These are phyloP conservation scores for Acanthosepion lycidas DNA, from an alignment of 2,888 invertebrate genomes.

Conservation along the genomic window DNA sequence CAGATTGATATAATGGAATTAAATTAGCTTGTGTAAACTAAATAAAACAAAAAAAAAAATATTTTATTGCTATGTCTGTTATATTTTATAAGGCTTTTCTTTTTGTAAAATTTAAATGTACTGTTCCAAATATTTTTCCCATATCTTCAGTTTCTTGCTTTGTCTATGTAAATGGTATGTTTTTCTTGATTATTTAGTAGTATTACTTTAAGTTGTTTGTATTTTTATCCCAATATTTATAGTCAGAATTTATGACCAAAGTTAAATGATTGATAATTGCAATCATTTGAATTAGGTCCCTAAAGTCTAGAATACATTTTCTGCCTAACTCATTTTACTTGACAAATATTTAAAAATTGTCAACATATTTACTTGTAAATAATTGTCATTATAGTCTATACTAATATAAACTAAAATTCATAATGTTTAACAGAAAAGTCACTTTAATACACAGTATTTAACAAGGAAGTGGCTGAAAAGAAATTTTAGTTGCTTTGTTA, in stretches of 20 bases:
- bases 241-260: neutral
- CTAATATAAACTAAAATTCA: neutral
- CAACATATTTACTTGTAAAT: neutral
- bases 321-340: neutral
- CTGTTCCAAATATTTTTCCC: too few species aligned
- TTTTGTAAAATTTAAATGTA: too few species aligned
- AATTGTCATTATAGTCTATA: neutral
- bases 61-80: too few species aligned
- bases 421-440: neutral
- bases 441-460: neutral
- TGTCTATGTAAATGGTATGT: too few species aligned
- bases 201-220: neutral
- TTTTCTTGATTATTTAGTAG: too few species aligned
- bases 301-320: neutral
- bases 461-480: neutral
- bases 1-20: too few species aligned
- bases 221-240: neutral
- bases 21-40: too few species aligned
- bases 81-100: too few species aligned
- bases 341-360: neutral
- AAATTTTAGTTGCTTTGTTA: neutral
- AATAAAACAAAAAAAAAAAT: too few species aligned
- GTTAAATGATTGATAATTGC: neutral
- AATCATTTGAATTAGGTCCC: neutral
- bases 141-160: too few species aligned